Conservation (phyloP, 2,797 vertebrate species). For the Cheirogaleus major region DNA sequence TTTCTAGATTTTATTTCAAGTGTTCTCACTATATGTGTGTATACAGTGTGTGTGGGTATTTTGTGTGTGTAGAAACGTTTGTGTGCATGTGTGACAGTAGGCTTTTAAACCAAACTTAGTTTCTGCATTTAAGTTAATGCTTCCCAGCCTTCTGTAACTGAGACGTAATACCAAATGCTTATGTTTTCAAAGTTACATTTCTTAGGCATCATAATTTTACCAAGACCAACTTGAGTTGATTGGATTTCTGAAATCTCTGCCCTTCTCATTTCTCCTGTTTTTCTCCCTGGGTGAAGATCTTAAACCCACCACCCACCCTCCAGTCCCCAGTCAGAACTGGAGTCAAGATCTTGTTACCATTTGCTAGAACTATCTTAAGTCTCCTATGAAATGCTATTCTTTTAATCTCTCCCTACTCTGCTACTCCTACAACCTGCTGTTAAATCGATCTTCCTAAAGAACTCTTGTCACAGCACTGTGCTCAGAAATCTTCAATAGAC, state of each 20-base stretch:
- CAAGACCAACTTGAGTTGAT: background rate
- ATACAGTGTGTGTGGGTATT: background rate
- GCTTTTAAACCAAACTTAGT: background rate
- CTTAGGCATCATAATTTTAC: background rate
- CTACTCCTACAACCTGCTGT: background rate
- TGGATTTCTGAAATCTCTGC: conserved; percentile 15
- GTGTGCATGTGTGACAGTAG: background rate
- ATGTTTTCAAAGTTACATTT: background rate
- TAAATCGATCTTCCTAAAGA: background rate
- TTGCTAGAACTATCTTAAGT: background rate
- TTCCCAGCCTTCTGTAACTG: background rate
- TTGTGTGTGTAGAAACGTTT: background rate
- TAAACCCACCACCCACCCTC: background rate
- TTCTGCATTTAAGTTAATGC: background rate
- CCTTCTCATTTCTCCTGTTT: background rate
- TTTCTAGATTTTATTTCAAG: background rate
- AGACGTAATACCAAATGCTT: background rate
- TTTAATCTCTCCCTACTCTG: background rate
- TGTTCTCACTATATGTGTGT: background rate
- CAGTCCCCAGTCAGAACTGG: background rate
- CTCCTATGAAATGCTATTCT: background rate
- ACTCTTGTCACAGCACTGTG: background rate
- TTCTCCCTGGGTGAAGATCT: background rate
- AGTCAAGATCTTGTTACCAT: background rate
- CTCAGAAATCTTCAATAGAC: background rate